Evolutionary conservation across 1,140 invertebrate species (phyloP), one percentile per base, ranked within the genome.

Genomic region (Oryzaephilus surinamensis): DNA sequence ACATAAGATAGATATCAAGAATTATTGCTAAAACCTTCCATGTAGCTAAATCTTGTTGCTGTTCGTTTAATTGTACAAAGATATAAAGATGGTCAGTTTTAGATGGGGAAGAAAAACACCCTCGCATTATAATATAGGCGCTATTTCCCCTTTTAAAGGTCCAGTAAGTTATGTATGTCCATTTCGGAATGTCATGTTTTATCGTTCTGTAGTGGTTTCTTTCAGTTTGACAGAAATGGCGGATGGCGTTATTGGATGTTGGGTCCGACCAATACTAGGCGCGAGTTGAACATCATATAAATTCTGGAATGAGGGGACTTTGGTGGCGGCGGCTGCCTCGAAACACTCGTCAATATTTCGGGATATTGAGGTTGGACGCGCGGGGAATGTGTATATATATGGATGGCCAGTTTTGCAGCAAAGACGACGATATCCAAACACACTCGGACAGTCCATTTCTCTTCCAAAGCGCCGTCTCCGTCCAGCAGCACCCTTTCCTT

Each of bases 121-220:
- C n/a, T n/a, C n/a, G n/a, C n/a, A n/a, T n/a, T n/a, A n/a, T n/a
- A n/a, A n/a, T n/a, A n/a, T n/a, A n/a, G n/a, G n/a, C n/a, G n/a
- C n/a, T n/a, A n/a, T n/a, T n/a, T n/a, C n/a, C n/a, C n/a, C n/a
- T n/a, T n/a, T n/a, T n/a, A n/a, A n/a, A n/a, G n/a, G n/a, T n/a
- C n/a, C n/a, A n/a, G n/a, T n/a, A n/a, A n/a, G n/a, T n/a, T n/a
- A n/a, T n/a, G 38, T 27, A 26, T 52, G 52, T 51, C 52, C 51
- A 55, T 55, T 51, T 51, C 42, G 51, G 51, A 55, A 55, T 55
- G 53, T 55, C 53, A 55, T 56, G 51, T 57, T 57, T 57, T 57
- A 57, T 57, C 55, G 50, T 39, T n/a, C n/a, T 39, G 43, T 51
- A 53, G 52, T 51, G 55, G 52, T 57, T 55, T 57, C 55, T 57